phyloP scores from a whole-genome alignment of 2,888 invertebrate genomes.

The Troides oblongomaculatus region DNA sequence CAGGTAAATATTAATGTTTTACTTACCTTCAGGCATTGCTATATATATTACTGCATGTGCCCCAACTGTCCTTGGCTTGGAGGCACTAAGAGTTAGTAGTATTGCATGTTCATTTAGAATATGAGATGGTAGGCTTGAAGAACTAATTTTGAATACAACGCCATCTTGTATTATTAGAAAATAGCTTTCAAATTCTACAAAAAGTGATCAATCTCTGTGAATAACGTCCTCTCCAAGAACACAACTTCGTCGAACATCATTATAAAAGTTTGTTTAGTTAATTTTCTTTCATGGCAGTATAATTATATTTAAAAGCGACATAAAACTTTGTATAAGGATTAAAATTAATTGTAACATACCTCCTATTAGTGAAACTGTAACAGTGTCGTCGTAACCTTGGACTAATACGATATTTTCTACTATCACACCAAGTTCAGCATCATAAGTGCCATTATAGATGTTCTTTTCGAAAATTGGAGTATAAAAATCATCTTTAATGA shows the following conservation, averaged over 20 bases:
- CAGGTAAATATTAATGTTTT: background rate
- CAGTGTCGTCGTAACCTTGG: slow-evolving; percentile 58
- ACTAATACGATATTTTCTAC: slow-evolving; percentile 48
- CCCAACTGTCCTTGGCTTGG: slow-evolving; percentile 57
- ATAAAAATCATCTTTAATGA: slow-evolving; percentile 56
- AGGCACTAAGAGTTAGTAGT: slow-evolving; percentile 48
- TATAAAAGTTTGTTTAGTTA: too few species aligned
- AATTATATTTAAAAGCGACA: too few species aligned
- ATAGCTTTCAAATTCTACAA: slow-evolving; percentile 43
- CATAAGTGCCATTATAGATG: slow-evolving; percentile 54
- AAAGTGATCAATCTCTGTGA: background rate
- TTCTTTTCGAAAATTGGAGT: slow-evolving; percentile 56
- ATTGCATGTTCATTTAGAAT: slow-evolving; percentile 44
- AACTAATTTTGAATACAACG: slow-evolving; percentile 38
- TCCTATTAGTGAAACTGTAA: slow-evolving; percentile 48
- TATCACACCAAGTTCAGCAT: slow-evolving; percentile 41
- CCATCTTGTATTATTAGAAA: slow-evolving; percentile 42
- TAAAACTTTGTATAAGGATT: too few species aligned
- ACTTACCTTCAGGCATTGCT: slow-evolving; percentile 52
- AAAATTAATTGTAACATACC: slow-evolving; percentile 46
- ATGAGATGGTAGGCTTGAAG: slow-evolving; percentile 46
- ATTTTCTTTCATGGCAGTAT: too few species aligned
- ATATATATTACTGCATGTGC: slow-evolving; percentile 54
- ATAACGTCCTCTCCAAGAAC: background rate
- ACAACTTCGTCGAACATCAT: background rate